These are phyloP conservation scores for Ophion ellenae DNA, from an alignment of 2,888 invertebrate genomes.

Conservation along the genomic window DNA sequence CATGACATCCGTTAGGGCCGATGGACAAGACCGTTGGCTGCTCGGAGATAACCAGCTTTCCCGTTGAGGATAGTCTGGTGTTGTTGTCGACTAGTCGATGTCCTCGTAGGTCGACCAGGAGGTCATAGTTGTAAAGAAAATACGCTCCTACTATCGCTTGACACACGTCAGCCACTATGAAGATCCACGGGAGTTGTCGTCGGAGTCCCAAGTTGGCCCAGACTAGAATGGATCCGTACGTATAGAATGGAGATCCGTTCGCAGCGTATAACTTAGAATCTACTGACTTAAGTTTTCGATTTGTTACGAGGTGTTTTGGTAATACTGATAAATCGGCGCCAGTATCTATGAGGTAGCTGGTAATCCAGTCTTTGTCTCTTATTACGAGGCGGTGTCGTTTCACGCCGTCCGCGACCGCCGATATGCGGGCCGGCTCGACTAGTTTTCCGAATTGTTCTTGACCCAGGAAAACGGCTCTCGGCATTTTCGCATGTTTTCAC, in stretches of 20 bases:
- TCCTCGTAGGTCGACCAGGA: constrained; percentile 32
- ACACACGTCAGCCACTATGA: constrained; percentile 19
- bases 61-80: constrained; percentile 13
- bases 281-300: background rate
- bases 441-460: constrained; percentile 26
- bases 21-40: background rate
- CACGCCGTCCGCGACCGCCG: constrained; percentile 38
- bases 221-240: constrained; percentile 16
- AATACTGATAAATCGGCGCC: constrained; percentile 50
- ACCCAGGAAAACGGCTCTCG: constrained; percentile 35
- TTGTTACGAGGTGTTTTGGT: background rate
- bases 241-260: constrained; percentile 29
- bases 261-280: constrained; percentile 38
- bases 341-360: constrained; percentile 44
- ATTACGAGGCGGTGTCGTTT: constrained; percentile 33
- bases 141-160: constrained; percentile 41
- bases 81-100: constrained; percentile 15
- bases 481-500: constrained; percentile 42
- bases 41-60: background rate
- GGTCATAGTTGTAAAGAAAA: constrained; percentile 12
- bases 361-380: constrained; percentile 7
- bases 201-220: constrained; percentile 43
- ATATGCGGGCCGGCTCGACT: constrained; percentile 17
- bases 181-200: constrained; percentile 26
- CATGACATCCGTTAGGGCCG: background rate